Percentiles rank a stretch among this genome's conserved stretches.
Evolutionary conservation across 30 jellyfish, hydroid and myxozoan species (phyloP).

Genomic region (Phacellophora camtschatica): DNA sequence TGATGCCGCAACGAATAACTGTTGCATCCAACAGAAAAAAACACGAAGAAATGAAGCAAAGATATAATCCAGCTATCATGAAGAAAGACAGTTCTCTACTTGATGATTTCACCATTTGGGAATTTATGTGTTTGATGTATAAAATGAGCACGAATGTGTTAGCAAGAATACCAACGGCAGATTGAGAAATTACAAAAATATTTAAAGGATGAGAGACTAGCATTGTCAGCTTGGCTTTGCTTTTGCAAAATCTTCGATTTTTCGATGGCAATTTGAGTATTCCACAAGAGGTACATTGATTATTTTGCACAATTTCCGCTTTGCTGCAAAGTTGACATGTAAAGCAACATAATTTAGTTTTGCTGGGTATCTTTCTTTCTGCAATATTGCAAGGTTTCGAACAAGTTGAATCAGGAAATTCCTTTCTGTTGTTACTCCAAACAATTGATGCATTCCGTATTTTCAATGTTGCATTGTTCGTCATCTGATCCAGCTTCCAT

Average conservation of each 20-base stretch:
- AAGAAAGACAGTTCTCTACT: constrained; percentile 51
- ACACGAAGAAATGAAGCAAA: constrained; percentile 51
- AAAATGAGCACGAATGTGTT: constrained; percentile 13
- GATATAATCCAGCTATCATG: constrained; percentile 48
- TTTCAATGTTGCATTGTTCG: neutral
- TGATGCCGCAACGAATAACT: constrained; percentile 39
- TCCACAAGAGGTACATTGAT: constrained; percentile 21
- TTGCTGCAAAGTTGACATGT: constrained; percentile 29
- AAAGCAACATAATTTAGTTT: constrained; percentile 37
- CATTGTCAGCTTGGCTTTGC: neutral
- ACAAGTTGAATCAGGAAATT: constrained; percentile 14
- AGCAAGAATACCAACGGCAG: constrained; percentile 13
- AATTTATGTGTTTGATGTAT: constrained; percentile 4
- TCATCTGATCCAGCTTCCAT: neutral
- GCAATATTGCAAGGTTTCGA: constrained; percentile 48
- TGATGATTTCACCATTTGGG: constrained; percentile 55
- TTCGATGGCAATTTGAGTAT: constrained; percentile 5
- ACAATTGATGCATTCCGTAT: neutral
- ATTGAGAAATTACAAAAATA: neutral
- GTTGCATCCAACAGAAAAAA: constrained; percentile 43
- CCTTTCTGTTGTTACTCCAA: neutral
- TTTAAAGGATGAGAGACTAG: neutral
- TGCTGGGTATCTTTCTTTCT: neutral
- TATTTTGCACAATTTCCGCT: constrained; percentile 23
- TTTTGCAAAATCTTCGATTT: neutral